Percentiles rank a stretch among this genome's conserved stretches.
Evolutionary conservation across 2,888 invertebrate genomes (phyloP).

Genomic region (Mesorhabditis spiculigera): DNA sequence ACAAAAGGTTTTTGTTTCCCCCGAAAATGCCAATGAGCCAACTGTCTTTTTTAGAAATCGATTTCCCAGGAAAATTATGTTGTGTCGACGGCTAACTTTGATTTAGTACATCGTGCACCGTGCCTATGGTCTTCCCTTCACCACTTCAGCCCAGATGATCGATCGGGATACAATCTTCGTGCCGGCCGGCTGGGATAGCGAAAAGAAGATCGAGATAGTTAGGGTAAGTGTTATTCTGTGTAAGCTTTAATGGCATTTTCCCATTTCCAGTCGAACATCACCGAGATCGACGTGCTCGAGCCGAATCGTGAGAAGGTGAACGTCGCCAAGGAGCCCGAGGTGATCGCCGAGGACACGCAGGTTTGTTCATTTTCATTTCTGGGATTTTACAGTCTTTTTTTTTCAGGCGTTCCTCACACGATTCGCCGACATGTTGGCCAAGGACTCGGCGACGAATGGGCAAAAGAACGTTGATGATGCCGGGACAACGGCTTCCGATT

Average conservation of each 20-base stretch:
- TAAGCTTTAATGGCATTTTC: no score
- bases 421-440: background rate
- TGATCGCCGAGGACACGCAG: conserved; percentile 50
- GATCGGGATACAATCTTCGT: conserved; percentile 50
- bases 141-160: conserved; percentile 49
- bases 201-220: conserved; percentile 51
- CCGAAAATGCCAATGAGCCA: no score
- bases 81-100: background rate
- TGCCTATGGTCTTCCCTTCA: conserved; percentile 50
- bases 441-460: conserved; percentile 17
- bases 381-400: no score
- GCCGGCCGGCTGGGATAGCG: conserved; percentile 56
- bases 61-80: no score
- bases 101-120: conserved; percentile 55
- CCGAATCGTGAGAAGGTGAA: conserved; percentile 34
- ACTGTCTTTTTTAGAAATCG: no score
- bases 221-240: conserved; percentile 22
- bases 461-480: conserved; percentile 19
- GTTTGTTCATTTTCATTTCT: background rate
- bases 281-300: conserved; percentile 35
- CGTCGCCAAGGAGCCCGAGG: conserved; percentile 25
- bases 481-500: conserved; percentile 33
- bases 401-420: background rate
- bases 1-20: no score
- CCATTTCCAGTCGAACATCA: conserved; percentile 24